Conservation (phyloP, 2,888 invertebrate genomes). For the Isotomurus palustris region DNA sequence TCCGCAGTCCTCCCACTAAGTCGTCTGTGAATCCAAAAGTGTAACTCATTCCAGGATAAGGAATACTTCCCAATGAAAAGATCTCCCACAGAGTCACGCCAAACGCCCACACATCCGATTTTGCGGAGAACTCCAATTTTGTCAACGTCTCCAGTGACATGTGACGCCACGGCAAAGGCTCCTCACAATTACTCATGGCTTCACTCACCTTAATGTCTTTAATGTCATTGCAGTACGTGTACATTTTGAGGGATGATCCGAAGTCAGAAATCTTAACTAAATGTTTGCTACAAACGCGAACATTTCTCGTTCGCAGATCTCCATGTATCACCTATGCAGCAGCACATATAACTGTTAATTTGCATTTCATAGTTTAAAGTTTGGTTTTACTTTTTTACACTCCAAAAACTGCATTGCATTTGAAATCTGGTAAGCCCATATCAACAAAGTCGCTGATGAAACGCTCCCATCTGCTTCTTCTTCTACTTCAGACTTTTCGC, state of each 20-base stretch:
- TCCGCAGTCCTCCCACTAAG: background rate
- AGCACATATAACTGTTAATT: background rate
- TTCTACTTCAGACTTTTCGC: no score
- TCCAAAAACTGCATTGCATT: background rate
- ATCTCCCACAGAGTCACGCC: slow-evolving; percentile 8
- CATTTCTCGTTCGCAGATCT: slow-evolving; percentile 1
- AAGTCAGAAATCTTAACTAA: slow-evolving; percentile 8
- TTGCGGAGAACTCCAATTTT: background rate
- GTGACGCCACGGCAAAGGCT: background rate
- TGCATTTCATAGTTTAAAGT: background rate
- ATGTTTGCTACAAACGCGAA: background rate
- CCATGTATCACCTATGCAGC: slow-evolving; percentile 5
- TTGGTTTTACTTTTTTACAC: background rate
- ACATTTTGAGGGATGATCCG: slow-evolving; percentile 1
- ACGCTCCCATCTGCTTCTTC: no score
- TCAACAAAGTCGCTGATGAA: no score
- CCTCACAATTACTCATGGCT: no score
- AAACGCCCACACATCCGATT: slow-evolving; percentile 10
- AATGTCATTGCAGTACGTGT: background rate
- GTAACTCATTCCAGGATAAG: slow-evolving; percentile 1
- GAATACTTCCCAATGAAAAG: background rate
- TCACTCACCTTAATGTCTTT: background rate
- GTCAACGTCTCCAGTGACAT: slow-evolving; percentile 1
- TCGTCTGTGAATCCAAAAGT: background rate
- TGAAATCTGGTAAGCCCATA: background rate